These are phyloP conservation scores for Rhinatrema bivittatum DNA, from an alignment of 2,797 vertebrate species.

Conservation along the genomic window DNA sequence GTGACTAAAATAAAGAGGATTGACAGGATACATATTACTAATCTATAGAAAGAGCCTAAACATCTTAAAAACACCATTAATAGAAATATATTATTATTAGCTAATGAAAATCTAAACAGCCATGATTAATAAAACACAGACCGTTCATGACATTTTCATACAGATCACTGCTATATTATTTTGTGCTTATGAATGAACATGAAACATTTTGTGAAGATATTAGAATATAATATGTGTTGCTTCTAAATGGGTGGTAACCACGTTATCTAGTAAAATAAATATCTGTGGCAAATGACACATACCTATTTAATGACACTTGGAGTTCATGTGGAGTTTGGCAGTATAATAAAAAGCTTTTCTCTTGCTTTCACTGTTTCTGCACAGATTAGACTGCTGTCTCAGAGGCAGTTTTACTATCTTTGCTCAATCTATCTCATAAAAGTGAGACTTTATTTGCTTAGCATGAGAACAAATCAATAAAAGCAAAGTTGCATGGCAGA, in stretches of 20 bases:
- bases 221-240: slow-evolving; percentile 26
- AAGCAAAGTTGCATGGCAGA: slow-evolving; percentile 64
- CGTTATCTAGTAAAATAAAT: slow-evolving; percentile 64
- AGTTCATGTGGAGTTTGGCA: slow-evolving; percentile 76
- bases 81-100: no score
- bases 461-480: slow-evolving; percentile 88
- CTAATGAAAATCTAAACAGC: no score
- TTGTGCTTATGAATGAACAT: slow-evolving; percentile 17
- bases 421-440: slow-evolving; percentile 75
- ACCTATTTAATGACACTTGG: slow-evolving; percentile 68
- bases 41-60: no score
- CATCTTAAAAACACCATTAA: no score
- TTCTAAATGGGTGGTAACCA: slow-evolving; percentile 60
- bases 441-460: slow-evolving; percentile 77
- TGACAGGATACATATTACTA: no score
- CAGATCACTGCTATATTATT: no score
- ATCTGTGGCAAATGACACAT: slow-evolving; percentile 67
- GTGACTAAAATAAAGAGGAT: no score
- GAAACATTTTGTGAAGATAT: slow-evolving; percentile 19
- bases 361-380: slow-evolving; percentile 72
- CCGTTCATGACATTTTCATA: no score
- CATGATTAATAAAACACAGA: no score
- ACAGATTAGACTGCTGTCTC: slow-evolving; percentile 70
- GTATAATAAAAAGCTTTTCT: slow-evolving; percentile 83
- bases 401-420: slow-evolving; percentile 76